Base-by-base conservation (phyloP, 2,888 invertebrate species). In the Amphiduros pacificus region DNA sequence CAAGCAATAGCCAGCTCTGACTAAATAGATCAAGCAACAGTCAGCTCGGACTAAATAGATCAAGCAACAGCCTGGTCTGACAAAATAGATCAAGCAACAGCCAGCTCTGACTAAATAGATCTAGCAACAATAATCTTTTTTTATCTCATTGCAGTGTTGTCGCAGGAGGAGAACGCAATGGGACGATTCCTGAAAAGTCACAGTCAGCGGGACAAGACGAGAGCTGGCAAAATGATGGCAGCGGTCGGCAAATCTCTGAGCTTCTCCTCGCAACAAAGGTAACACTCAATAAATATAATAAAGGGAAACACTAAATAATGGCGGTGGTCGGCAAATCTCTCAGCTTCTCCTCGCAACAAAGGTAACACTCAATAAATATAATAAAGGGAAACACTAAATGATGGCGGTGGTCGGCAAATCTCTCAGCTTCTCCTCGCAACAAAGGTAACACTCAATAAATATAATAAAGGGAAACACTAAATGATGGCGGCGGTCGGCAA, bases 91-190 rank as follows among this genome's bases (percentile, higher is more conserved):
- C n/a, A n/a, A n/a, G n/a, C n/a, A n/a, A n/a, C n/a, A n/a, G n/a
- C n/a, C n/a, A n/a, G n/a, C n/a, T n/a, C n/a, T n/a, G n/a, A n/a
- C n/a, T n/a, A n/a, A n/a, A n/a, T n/a, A n/a, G n/a, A n/a, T n/a
- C n/a, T n/a, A n/a, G n/a, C n/a, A n/a, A n/a, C n/a, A n/a, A n/a
- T n/a, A n/a, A n/a, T n/a, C n/a, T n/a, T n/a, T n/a, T 49, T 9
- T 49, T 49, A 9, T 22, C 26, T 14, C 9, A 49, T 52, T 44
- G 5, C 68, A 89, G 88, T 91, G 76, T 86, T 98, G 73, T 93
- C 97, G 6, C 94, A 96, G 83, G 97, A 97, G 82, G 97, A 97
- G 84, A 95, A 94, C 83, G 87, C 91, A 2, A 89, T 97, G 84
- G 95, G 98, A 0, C 88, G 94, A 72, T 97, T 98, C 82, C 85